Evolutionary conservation across 2,113 vertebrate species (phyloP), one percentile per base, ranked within the genome.

Genomic region (Gallinago media): DNA sequence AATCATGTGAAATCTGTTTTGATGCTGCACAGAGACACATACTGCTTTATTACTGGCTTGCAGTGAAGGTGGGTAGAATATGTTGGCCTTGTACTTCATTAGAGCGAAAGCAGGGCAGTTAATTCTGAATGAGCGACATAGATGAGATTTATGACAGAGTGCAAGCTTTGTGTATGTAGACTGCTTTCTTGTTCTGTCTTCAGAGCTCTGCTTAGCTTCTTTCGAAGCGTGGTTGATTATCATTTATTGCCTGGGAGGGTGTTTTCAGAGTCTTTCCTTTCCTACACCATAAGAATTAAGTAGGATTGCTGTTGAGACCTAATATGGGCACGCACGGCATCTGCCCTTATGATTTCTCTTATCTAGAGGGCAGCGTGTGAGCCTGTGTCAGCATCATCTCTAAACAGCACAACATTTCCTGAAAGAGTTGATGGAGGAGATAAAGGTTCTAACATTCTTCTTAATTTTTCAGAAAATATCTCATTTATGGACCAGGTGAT

Each of bases 1-100:
- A 95, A 88, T 97, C 93, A 82, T 17, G 29, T 85, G 73, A 95
- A 96, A 84, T 95, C 89, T 88, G 82, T 95, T 97, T 96, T 97
- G 97, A 97, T 96, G 96, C 92, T 97, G 86, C 63, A 52, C 86
- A 97, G 96, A 95, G 84, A 92, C 80, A 63, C 80, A 40, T 2
- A 46, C 23, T 77, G 79, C 68, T 93, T 96, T 95, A 93, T 71
- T 81, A 44, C 85, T 76, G 58, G 19, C 68, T 96, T 91, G 82
- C 50, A 61, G 74, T 85, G 91, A 89, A 96, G 89, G 89, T 95
- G 68, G 52, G 55, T 38, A 85, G 78, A 80, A 50, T 94, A 36
- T 44, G 15, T 15, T 85, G 63, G 56, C 83, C 71, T 82, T 91
- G 82, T 91, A 49, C 70, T 79, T 89, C 78, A 40, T 82, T 81